These are phyloP conservation scores for Steatornis caripensis DNA, from an alignment of 2,113 vertebrate species.

Conservation along the genomic window DNA sequence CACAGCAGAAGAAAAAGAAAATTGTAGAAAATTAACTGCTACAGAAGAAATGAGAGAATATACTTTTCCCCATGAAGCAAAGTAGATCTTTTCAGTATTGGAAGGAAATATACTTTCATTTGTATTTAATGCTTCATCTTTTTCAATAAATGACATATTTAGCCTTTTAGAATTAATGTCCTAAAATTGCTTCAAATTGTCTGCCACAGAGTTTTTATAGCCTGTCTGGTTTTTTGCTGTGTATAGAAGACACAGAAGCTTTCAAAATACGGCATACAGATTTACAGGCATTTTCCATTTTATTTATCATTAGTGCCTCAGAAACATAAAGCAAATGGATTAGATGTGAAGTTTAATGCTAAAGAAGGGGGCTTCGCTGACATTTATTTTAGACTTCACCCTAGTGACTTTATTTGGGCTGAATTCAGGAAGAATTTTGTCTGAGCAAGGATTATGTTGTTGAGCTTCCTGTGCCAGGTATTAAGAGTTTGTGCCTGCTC, in stretches of 20 bases:
- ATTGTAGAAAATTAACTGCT: not conserved
- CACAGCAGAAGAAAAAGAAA: not conserved
- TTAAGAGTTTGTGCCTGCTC: not conserved
- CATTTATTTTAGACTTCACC: not conserved
- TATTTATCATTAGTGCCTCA: not conserved
- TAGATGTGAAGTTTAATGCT: not conserved
- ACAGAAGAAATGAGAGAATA: not conserved
- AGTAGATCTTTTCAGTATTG: not conserved
- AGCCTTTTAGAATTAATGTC: not conserved
- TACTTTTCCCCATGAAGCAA: not conserved
- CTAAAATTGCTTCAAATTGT: not conserved
- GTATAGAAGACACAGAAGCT: not conserved
- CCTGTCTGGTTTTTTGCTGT: not conserved
- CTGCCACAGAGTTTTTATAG: not conserved
- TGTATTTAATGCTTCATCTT: not conserved
- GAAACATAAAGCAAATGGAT: not conserved
- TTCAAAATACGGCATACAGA: not conserved
- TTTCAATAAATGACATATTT: not conserved
- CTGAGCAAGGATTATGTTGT: not conserved
- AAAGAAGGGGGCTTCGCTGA: not conserved
- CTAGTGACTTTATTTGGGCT: not conserved
- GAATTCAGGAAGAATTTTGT: not conserved
- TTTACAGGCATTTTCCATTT: not conserved
- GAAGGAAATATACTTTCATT: not conserved
- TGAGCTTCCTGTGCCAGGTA: not conserved